Evolutionary conservation across 2,888 invertebrate genomes (phyloP).

Genomic region (Antitype chi): DNA sequence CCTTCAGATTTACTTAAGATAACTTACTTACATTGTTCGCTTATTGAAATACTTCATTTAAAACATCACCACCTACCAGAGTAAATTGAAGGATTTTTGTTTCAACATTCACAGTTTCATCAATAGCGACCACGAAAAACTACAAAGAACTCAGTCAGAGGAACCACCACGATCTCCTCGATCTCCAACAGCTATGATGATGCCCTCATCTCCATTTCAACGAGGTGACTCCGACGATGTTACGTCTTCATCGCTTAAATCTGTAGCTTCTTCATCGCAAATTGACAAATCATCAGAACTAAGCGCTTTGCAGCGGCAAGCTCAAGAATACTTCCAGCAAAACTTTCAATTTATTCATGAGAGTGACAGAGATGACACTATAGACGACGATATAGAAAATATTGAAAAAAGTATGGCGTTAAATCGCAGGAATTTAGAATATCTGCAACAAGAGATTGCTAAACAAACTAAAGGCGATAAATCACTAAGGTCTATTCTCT

Average conservation of each 20-base stretch:
- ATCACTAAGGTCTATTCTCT: slow-evolving; percentile 83
- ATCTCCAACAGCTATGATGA: slow-evolving; percentile 89
- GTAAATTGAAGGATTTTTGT: not conserved
- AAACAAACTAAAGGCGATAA: slow-evolving; percentile 86
- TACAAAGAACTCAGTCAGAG: slow-evolving; percentile 96
- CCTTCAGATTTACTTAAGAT: not conserved
- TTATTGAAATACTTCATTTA: not conserved
- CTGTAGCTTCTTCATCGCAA: slow-evolving; percentile 85
- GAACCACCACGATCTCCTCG: slow-evolving; percentile 94
- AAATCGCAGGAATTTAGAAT: slow-evolving; percentile 88
- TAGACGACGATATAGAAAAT: slow-evolving; percentile 89
- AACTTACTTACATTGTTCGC: not conserved
- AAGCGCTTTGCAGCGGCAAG: slow-evolving; percentile 83
- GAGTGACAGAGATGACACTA: slow-evolving; percentile 89
- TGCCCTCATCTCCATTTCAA: slow-evolving; percentile 87
- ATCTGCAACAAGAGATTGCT: slow-evolving; percentile 89
- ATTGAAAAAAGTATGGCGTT: slow-evolving; percentile 90
- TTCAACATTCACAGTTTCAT: slow-evolving; percentile 77
- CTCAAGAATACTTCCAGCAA: slow-evolving; percentile 89
- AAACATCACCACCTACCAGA: not conserved
- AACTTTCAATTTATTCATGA: slow-evolving; percentile 90
- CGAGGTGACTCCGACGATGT: slow-evolving; percentile 87
- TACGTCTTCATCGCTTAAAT: slow-evolving; percentile 85
- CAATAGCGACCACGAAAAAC: slow-evolving; percentile 92
- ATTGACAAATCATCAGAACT: slow-evolving; percentile 86